Conservation (phyloP, 2,888 invertebrate species). For the Rotaria sp. region DNA sequence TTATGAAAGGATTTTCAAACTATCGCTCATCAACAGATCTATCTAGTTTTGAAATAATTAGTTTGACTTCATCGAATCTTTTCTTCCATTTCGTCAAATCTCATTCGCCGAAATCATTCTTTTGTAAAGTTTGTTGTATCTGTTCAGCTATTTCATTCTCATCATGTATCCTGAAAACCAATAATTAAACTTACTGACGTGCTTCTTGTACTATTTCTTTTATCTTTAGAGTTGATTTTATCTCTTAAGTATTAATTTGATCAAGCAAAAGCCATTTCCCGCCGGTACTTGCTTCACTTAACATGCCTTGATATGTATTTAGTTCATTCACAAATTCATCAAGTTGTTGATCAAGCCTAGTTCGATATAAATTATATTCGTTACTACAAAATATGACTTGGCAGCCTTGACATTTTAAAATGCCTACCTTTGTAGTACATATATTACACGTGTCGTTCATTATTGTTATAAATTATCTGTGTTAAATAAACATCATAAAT, state of each 20-base stretch:
- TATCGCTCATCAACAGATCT: background rate
- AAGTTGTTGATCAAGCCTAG: background rate
- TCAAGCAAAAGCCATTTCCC: background rate
- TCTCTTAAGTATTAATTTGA: background rate
- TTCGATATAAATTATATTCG: background rate
- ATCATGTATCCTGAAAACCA: fast-evolving
- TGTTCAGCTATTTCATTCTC: background rate
- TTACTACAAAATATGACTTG: background rate
- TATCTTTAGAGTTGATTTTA: background rate
- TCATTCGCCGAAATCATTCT: background rate
- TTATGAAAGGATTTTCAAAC: background rate
- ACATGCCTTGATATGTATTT: background rate
- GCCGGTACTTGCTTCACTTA: background rate
- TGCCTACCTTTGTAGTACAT: background rate
- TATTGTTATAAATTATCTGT: background rate
- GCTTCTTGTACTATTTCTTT: background rate
- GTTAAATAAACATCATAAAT: no score
- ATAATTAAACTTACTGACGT: background rate
- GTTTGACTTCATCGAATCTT: background rate
- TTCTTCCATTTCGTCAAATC: background rate
- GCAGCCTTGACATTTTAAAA: background rate
- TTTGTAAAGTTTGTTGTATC: background rate
- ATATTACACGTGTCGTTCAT: background rate
- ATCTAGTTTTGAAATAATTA: background rate
- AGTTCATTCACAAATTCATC: background rate